phyloP scores from a whole-genome alignment of 2,797 vertebrate genomes.

The Anolis apletophallus region DNA sequence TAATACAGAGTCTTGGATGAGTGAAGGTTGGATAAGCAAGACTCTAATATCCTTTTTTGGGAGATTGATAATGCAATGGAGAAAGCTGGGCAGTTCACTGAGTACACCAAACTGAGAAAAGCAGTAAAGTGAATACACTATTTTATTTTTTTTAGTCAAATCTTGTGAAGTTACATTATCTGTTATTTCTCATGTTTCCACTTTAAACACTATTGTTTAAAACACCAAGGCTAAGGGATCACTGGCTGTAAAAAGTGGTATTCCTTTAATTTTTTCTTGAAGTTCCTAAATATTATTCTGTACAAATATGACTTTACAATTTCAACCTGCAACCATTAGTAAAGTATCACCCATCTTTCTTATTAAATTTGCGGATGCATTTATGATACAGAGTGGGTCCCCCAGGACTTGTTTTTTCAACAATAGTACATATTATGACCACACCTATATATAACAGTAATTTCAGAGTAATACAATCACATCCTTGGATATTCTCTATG shows the following conservation, averaged over 20 bases:
- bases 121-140: not conserved
- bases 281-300: not conserved
- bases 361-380: not conserved
- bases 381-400: not conserved
- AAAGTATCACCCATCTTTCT: not conserved
- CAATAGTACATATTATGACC: not conserved
- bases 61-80: not conserved
- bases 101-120: not conserved
- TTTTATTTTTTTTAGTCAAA: not conserved
- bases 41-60: too few relatives aligned
- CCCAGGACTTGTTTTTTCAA: not conserved
- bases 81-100: not conserved
- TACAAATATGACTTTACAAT: not conserved
- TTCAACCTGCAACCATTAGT: not conserved
- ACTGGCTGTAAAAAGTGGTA: not conserved
- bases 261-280: not conserved
- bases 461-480: not conserved
- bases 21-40: too few relatives aligned
- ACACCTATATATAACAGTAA: not conserved
- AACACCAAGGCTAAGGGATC: not conserved
- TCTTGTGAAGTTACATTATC: not conserved
- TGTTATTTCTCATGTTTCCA: not conserved
- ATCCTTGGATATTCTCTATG: not conserved
- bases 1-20: too few relatives aligned
- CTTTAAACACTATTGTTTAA: not conserved